Percentiles rank a stretch among this genome's conserved stretches.
Evolutionary conservation across 2,113 vertebrate species (phyloP).

Genomic region (Ramphastos sulfuratus): DNA sequence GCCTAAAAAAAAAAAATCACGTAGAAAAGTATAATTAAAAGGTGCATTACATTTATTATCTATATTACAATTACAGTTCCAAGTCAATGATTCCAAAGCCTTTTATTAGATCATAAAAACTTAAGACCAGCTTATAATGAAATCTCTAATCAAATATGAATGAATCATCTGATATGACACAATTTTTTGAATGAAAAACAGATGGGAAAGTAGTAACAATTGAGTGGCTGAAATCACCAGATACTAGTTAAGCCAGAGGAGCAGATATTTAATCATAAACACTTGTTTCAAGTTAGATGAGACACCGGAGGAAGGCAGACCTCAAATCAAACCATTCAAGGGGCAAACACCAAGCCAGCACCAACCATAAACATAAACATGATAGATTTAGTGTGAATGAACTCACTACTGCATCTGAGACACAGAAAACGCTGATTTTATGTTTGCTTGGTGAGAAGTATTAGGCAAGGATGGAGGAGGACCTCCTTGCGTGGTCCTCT

Average conservation of each 20-base stretch:
- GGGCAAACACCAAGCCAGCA: background rate
- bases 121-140: slow-evolving; percentile 43
- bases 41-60: background rate
- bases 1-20: background rate
- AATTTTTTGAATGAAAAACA: slow-evolving; percentile 54
- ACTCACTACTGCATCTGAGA: background rate
- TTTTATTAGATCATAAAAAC: slow-evolving; percentile 53
- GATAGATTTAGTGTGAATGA: background rate
- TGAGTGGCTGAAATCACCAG: slow-evolving; percentile 33
- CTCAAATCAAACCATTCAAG: background rate
- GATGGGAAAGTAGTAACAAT: slow-evolving; percentile 30
- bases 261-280: background rate
- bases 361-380: background rate
- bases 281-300: background rate
- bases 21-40: background rate
- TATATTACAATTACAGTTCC: background rate
- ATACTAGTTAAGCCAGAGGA: background rate
- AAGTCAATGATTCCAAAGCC: background rate
- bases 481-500: fast-evolving
- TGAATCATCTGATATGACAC: slow-evolving; percentile 52
- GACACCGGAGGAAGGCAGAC: background rate
- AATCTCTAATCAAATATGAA: slow-evolving; percentile 59
- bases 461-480: background rate
- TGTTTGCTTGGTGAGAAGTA: background rate
- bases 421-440: background rate